These are phyloP conservation scores for Callorhinus ursinus DNA, from an alignment of 2,113 vertebrate species.

Conservation along the genomic window DNA sequence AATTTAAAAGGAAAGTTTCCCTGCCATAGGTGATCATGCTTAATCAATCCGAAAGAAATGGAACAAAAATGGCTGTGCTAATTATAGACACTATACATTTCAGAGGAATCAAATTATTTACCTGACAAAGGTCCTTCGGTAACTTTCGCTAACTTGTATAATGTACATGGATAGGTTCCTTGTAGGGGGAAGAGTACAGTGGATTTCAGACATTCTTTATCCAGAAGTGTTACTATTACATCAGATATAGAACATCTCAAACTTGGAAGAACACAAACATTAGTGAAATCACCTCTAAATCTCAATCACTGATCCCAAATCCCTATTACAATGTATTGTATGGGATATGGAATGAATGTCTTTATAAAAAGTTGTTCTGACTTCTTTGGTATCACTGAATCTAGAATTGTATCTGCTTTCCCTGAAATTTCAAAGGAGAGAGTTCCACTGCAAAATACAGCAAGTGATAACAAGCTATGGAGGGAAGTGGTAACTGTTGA, in stretches of 20 bases:
- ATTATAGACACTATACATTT: neutral
- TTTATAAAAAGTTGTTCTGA: constrained; percentile 1
- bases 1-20: neutral
- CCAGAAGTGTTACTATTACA: neutral
- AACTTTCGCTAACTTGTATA: neutral
- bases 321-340: neutral
- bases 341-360: neutral
- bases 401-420: neutral
- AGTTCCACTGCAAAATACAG: neutral
- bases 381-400: neutral
- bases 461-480: neutral
- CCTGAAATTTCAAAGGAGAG: constrained; percentile 18
- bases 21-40: neutral
- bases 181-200: neutral
- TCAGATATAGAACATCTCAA: neutral
- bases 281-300: neutral
- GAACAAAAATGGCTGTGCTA: neutral
- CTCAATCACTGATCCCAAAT: neutral
- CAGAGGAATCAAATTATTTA: neutral
- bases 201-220: neutral
- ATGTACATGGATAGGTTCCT: neutral
- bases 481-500: neutral
- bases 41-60: neutral
- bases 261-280: neutral
- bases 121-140: neutral